Percentiles rank a stretch among this genome's conserved stretches.
These are phyloP conservation scores for Eumacrocentrus americanus DNA, from an alignment of 2,888 invertebrate genomes.

Conservation along the genomic window DNA sequence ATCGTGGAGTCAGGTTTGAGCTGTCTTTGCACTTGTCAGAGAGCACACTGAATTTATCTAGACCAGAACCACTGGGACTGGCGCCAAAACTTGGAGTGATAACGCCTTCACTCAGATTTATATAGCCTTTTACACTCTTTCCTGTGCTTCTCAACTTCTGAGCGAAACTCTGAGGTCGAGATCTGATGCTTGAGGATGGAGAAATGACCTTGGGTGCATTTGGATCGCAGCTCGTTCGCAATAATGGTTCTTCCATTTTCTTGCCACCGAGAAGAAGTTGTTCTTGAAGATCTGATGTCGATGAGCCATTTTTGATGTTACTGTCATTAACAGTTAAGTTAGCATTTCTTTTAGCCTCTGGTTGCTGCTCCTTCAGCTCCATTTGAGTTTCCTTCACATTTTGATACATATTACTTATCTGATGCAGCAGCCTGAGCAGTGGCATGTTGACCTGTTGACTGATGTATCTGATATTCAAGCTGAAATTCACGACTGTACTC, in stretches of 20 bases:
- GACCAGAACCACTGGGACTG: conserved; percentile 68
- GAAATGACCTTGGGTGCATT: conserved; percentile 60
- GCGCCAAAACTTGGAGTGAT: conserved; percentile 73
- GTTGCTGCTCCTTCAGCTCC: conserved; percentile 80
- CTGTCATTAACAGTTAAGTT: conserved; percentile 59
- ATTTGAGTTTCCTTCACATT: conserved; percentile 94
- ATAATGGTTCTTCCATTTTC: conserved; percentile 49
- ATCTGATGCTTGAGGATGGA: conserved; percentile 66
- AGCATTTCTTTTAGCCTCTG: conserved; percentile 54
- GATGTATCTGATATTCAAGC: conserved; percentile 85
- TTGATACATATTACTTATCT: conserved; percentile 97
- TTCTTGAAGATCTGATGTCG: conserved; percentile 71
- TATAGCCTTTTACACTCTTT: conserved; percentile 85
- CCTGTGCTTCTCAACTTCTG: conserved; percentile 85
- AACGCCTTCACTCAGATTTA: conserved; percentile 78
- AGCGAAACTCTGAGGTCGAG: conserved; percentile 85
- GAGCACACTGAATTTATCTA: conserved; percentile 63
- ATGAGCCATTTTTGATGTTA: conserved; percentile 68
- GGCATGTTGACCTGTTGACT: conserved; percentile 98
- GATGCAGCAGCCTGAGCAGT: conserved; percentile 86
- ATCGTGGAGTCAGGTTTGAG: conserved; percentile 71
- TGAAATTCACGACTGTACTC: conserved; percentile 90
- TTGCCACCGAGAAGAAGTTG: conserved; percentile 62
- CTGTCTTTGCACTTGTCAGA: conserved; percentile 63
- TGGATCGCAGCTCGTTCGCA: conserved; percentile 46